Evolutionary conservation across 2,113 vertebrate genomes (phyloP).

Genomic region (Carollia perspicillata): DNA sequence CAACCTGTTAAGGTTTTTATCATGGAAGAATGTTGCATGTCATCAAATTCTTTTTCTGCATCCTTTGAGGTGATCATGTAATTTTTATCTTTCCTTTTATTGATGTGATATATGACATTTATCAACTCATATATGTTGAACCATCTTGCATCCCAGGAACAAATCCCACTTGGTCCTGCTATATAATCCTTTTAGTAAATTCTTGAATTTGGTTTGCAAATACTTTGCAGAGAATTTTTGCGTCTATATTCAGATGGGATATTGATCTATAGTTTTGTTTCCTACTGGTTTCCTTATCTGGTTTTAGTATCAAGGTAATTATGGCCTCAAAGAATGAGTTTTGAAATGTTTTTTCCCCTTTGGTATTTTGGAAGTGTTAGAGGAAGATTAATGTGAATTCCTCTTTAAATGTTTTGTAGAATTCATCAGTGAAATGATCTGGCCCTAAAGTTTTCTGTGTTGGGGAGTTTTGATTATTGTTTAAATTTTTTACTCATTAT

Average conservation of each 20-base stretch:
- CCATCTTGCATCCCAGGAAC: not conserved
- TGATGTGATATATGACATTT: not conserved
- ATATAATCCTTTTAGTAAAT: not conserved
- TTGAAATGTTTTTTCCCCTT: not conserved
- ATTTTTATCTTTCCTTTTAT: too few species aligned
- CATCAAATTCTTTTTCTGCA: not conserved
- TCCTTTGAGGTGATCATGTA: not conserved
- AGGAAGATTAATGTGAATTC: not conserved
- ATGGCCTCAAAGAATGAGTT: not conserved
- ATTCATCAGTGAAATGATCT: not conserved
- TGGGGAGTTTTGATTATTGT: not conserved
- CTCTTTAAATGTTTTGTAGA: not conserved
- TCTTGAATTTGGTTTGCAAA: not conserved
- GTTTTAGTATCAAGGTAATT: not conserved
- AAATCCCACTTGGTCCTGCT: not conserved
- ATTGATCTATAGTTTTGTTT: not conserved
- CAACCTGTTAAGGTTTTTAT: not conserved
- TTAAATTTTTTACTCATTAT: not conserved
- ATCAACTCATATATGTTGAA: not conserved
- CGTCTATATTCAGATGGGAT: not conserved
- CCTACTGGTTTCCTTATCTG: not conserved
- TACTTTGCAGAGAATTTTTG: not conserved
- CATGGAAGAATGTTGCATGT: not conserved
- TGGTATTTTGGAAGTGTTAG: not conserved
- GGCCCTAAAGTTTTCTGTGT: not conserved